phyloP scores from a whole-genome alignment of 2,888 invertebrate species.

The Callyntrura guangdongensis region DNA sequence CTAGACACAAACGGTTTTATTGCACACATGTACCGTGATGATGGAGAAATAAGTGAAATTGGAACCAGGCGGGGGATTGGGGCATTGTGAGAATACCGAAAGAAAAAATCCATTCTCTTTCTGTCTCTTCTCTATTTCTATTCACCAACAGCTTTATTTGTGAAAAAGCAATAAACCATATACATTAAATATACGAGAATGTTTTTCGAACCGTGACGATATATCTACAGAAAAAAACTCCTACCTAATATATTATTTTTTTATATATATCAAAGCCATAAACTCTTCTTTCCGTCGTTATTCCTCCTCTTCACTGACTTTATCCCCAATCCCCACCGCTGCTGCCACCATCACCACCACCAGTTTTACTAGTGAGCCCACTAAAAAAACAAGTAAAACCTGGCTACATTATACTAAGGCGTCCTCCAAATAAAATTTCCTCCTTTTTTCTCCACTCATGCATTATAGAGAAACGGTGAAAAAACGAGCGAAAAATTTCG shows the following conservation, averaged over 20 bases:
- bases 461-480: slow-evolving; percentile 45
- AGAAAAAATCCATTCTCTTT: not conserved
- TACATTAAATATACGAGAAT: too few species aligned
- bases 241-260: too few species aligned
- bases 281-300: not conserved
- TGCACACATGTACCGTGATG: too few species aligned
- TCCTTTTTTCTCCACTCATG: not conserved
- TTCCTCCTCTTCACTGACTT: not conserved
- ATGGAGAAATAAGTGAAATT: not conserved
- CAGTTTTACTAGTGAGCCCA: not conserved
- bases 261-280: too few species aligned
- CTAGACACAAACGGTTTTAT: too few species aligned
- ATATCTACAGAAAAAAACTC: too few species aligned
- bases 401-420: not conserved
- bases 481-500: slow-evolving; percentile 38
- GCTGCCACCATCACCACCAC: not conserved
- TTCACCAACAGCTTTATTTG: too few species aligned
- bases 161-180: too few species aligned
- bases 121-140: not conserved
- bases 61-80: not conserved
- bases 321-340: too few species aligned
- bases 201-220: too few species aligned
- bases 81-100: slow-evolving; percentile 24
- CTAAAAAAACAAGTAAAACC: not conserved
- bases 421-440: not conserved